These are phyloP conservation scores for Tinamus guttatus DNA, from an alignment of 2,113 vertebrate genomes.

Conservation along the genomic window DNA sequence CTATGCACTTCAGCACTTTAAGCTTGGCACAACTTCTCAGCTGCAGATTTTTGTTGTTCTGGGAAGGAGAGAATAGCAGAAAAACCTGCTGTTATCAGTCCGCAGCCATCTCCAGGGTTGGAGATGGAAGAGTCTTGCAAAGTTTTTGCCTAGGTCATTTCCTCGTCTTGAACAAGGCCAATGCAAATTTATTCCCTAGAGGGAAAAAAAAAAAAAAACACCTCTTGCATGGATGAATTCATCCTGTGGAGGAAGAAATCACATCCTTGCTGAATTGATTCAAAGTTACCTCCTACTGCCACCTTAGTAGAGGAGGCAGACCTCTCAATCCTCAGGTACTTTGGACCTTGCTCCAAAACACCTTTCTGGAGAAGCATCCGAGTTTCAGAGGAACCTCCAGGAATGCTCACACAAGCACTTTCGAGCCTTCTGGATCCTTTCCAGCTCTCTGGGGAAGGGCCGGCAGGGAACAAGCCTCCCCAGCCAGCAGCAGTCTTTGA, in stretches of 20 bases:
- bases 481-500: fast-evolving
- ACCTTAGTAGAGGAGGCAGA: background rate
- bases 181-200: background rate
- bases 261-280: background rate
- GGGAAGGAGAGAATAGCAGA: background rate
- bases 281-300: background rate
- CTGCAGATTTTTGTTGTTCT: background rate
- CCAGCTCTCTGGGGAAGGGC: background rate
- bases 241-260: background rate
- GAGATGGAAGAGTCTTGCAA: background rate
- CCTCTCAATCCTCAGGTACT: background rate
- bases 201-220: background rate
- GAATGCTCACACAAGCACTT: background rate
- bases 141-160: background rate
- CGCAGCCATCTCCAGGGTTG: background rate
- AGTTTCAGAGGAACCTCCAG: background rate
- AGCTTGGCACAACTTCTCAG: background rate
- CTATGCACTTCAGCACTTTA: background rate
- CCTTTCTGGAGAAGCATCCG: background rate
- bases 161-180: background rate
- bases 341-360: background rate
- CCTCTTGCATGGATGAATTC: fast-evolving
- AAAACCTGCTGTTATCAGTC: background rate
- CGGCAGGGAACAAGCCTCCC: fast-evolving
- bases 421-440: background rate